Conservation (phyloP, 2,797 vertebrate genomes). For the Varecia variegata region DNA sequence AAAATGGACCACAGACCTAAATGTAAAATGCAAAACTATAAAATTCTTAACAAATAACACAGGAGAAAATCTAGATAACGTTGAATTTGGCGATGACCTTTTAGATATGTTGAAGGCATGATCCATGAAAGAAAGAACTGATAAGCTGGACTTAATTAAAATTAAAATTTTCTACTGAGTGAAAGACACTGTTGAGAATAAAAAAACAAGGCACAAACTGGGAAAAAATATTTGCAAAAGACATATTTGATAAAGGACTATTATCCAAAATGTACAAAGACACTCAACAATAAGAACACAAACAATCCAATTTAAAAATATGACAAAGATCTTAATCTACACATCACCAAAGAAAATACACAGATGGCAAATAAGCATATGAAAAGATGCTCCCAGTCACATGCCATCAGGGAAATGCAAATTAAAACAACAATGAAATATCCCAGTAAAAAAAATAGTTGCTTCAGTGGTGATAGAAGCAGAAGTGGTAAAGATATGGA, state of each 20-base stretch:
- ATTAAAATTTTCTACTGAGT: neutral
- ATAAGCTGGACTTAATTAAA: neutral
- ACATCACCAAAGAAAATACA: neutral
- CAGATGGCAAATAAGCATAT: neutral
- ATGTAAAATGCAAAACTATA: neutral
- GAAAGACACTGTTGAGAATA: neutral
- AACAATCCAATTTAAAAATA: neutral
- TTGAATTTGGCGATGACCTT: neutral
- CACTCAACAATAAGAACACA: neutral
- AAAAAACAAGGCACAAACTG: neutral
- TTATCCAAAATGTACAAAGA: neutral
- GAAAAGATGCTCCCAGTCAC: neutral
- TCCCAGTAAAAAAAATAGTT: neutral
- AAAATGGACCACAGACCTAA: neutral
- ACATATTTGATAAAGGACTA: neutral
- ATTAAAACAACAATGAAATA: neutral
- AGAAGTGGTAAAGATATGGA: neutral
- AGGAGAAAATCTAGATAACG: neutral
- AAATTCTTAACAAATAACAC: neutral
- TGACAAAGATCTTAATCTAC: neutral
- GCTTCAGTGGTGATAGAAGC: neutral
- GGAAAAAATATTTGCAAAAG: neutral
- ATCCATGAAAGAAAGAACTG: neutral
- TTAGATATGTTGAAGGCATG: neutral
- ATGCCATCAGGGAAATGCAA: neutral